Evolutionary conservation across 2,797 vertebrate species (phyloP).

Genomic region (Danionella dracula): DNA sequence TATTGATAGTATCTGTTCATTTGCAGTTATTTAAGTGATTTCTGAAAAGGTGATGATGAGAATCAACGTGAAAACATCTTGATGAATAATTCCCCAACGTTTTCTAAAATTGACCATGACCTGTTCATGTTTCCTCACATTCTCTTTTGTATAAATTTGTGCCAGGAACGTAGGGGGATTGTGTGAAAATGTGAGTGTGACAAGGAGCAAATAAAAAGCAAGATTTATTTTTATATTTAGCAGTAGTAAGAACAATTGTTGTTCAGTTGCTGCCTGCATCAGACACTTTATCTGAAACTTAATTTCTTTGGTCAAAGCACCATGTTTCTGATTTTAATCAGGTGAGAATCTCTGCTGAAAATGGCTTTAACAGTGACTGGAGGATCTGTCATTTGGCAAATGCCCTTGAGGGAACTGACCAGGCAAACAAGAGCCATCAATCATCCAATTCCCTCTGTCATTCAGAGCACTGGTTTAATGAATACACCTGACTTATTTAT

Average conservation of each 20-base stretch:
- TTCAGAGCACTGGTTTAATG: not conserved
- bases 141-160: not conserved
- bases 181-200: not conserved
- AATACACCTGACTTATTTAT: not conserved
- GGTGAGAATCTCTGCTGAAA: not conserved
- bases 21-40: not conserved
- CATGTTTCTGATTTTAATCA: slow-evolving; percentile 22
- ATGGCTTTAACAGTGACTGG: slow-evolving; percentile 20
- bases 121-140: not conserved
- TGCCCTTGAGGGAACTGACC: slow-evolving; percentile 47
- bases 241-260: not conserved
- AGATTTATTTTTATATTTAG: not conserved
- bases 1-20: too few relatives aligned
- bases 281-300: too few relatives aligned
- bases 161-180: not conserved
- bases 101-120: not conserved
- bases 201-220: not conserved
- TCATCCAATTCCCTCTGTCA: slow-evolving; percentile 43
- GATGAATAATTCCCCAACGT: too few relatives aligned
- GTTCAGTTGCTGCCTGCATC: too few relatives aligned
- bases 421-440: slow-evolving; percentile 46
- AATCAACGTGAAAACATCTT: too few relatives aligned
- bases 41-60: not conserved
- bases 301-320: slow-evolving; percentile 3
- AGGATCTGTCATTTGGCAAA: slow-evolving; percentile 38